Evolutionary conservation across 1,140 invertebrate species (phyloP).

Genomic region (Dendroctonus valens): DNA sequence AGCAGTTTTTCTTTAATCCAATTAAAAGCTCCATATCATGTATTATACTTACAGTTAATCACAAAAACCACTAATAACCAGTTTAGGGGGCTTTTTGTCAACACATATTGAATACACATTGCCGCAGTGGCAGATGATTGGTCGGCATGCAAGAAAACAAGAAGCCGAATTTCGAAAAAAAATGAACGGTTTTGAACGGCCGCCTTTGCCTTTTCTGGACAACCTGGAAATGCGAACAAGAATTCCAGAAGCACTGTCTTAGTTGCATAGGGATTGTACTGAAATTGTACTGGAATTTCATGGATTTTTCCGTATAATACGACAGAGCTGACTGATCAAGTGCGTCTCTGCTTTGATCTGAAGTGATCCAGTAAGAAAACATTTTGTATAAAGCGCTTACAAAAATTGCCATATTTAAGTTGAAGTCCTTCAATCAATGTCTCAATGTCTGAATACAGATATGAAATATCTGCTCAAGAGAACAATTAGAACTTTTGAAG

Average conservation of each 20-base stretch:
- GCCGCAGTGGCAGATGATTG: neutral
- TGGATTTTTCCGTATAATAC: no score
- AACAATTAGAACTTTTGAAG: no score
- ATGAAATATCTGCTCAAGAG: no score
- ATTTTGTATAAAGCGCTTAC: neutral
- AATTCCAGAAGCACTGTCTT: neutral
- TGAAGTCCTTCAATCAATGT: neutral
- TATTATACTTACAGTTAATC: constrained; percentile 9
- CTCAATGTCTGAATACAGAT: neutral
- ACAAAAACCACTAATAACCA: constrained; percentile 3
- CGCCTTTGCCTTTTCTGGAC: constrained; percentile 8
- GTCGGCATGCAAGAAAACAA: neutral
- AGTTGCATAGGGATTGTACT: neutral
- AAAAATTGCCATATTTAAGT: neutral
- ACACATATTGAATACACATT: neutral
- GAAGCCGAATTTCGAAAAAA: constrained; percentile 1
- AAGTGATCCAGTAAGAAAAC: no score
- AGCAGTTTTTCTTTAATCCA: no score
- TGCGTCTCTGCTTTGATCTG: no score
- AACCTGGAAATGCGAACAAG: constrained; percentile 8
- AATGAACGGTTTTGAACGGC: neutral
- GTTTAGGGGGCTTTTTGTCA: neutral
- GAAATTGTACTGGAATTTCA: constrained; percentile 3
- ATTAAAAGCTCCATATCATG: neutral
- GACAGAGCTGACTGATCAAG: no score